Evolutionary conservation across 2,113 vertebrate species (phyloP).

Genomic region (Microcebus jonahi): DNA sequence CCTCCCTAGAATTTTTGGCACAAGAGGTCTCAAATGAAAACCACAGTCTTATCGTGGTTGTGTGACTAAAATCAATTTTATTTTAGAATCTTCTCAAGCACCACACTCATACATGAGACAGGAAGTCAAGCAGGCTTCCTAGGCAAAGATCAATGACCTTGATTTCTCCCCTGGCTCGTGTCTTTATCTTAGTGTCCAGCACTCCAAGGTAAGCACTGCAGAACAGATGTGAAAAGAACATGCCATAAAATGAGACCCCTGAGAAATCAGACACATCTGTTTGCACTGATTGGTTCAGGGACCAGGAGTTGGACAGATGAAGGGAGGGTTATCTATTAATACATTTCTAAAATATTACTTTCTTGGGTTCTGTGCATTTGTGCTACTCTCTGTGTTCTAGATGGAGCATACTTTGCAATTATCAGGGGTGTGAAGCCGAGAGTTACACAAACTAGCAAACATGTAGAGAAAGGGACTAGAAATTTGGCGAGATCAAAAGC

Average conservation of each 20-base stretch:
- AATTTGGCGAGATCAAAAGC: neutral
- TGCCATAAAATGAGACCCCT: neutral
- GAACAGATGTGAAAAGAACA: neutral
- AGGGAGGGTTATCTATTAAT: neutral
- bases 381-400: neutral
- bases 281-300: neutral
- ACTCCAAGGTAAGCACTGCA: neutral
- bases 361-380: neutral
- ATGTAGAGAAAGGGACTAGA: neutral
- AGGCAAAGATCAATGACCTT: neutral
- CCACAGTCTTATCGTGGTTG: slow-evolving; percentile 45
- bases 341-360: neutral
- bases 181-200: neutral
- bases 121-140: slow-evolving; percentile 30
- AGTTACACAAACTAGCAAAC: neutral
- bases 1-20: slow-evolving; percentile 21
- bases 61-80: slow-evolving; percentile 56
- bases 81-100: slow-evolving; percentile 55
- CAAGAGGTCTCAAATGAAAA: slow-evolving; percentile 49
- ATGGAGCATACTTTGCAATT: neutral
- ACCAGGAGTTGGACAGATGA: neutral
- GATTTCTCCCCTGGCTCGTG: neutral
- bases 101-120: neutral
- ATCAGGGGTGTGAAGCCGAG: neutral
- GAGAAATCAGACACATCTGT: neutral